Base-by-base conservation (phyloP, 2,888 invertebrate genomes). In the Drosophila histrio region DNA sequence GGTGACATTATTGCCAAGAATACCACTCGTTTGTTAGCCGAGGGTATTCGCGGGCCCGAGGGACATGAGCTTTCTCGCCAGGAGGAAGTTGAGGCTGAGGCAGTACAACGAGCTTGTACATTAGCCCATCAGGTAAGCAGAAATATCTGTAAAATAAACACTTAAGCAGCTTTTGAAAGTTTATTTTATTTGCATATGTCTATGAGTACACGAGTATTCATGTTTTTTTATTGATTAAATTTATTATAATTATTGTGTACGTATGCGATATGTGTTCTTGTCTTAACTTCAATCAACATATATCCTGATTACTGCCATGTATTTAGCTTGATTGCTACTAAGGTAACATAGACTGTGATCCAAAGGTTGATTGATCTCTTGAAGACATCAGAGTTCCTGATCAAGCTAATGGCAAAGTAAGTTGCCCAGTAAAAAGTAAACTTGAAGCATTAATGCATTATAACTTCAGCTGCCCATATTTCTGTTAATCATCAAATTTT, bases 51-150 rank as follows among this genome's bases (percentile, higher is more conserved):
- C 0, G 98, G 98, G 0, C 99, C 99, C 1, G 98, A 98, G 92
- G 99, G 98, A 2, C 99, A 99, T 92, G 95, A 96, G 91, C 92
- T 98, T 88, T 97, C 98, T 2, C 94, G 99, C 2, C 96, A 98
- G 54, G 99, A 99, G 92, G 98, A 98, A 92, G 97, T 98, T n/a
- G 98, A 99, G 91, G 97, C 96, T 0, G 99, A 99, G 92, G 99
- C 99, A 32, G 98, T 98, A 11, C 96, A 97, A 91, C 94, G 99
- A 79, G 99, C 99, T 24, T 98, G 98, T 90, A 95, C 96, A 77
- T 95, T 98, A 85, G 97, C 99, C 30, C 96, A 97, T 92, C 98
- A 98, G 95, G 98, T 98, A 1, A 46, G 36, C 19, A 21, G 2
- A 3, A 7, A 26, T 24, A 1, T 21, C 4, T 46, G n/a, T n/a